Evolutionary conservation across 2,797 vertebrate species (phyloP).

Genomic region (Falco concolor): DNA sequence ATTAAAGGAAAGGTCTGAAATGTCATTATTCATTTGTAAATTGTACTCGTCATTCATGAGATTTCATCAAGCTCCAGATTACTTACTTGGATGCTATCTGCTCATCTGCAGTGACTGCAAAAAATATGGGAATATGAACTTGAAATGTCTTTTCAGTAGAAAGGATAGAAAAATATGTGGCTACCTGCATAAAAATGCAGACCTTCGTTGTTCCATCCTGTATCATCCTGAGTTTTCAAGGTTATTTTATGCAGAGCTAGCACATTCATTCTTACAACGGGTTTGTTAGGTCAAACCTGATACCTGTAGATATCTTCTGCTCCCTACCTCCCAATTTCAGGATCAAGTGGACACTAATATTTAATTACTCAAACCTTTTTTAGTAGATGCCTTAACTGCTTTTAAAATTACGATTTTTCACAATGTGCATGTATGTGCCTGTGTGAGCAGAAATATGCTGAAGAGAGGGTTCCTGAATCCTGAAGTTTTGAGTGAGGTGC

Average conservation of each 20-base stretch:
- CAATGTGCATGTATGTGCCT: not conserved
- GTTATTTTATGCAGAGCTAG: constrained; percentile 10
- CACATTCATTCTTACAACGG: not conserved
- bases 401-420: not conserved
- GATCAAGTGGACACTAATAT: not conserved
- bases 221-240: not conserved
- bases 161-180: not conserved
- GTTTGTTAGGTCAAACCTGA: constrained; percentile 2
- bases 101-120: constrained; percentile 67
- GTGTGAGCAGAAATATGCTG: not conserved
- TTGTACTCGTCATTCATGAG: not conserved
- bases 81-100: constrained; percentile 57
- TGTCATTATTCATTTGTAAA: constrained; percentile 14
- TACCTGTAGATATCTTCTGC: not conserved
- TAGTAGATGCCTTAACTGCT: not conserved
- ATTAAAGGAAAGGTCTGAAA: constrained; percentile 13
- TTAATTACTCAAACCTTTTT: not conserved
- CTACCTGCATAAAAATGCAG: constrained; percentile 10
- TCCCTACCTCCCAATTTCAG: not conserved
- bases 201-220: not conserved
- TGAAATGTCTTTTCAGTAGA: constrained; percentile 49
- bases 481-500: not conserved
- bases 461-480: not conserved
- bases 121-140: constrained; percentile 54
- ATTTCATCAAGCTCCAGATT: not conserved